A percentile compares a stretch with the other conserved stretches of the same genome.
phyloP scores from a whole-genome alignment of 2,113 vertebrate species.

The Fulmarus glacialis region DNA sequence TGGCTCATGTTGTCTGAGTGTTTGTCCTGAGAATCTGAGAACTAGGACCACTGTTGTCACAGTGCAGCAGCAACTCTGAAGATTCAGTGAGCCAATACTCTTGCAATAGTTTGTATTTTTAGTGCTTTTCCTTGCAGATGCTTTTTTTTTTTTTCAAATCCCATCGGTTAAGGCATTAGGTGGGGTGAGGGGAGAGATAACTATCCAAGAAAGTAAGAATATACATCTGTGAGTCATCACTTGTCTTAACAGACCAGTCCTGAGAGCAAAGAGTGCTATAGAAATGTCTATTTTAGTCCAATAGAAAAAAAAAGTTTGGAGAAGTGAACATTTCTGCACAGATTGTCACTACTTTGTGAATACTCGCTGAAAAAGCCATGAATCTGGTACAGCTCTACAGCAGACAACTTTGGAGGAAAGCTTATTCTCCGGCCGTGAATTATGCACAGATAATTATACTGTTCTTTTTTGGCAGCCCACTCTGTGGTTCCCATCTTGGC shows the following conservation, averaged over 20 bases:
- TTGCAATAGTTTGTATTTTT: slow-evolving; percentile 16
- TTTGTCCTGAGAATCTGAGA: slow-evolving; percentile 18
- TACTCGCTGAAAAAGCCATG: slow-evolving; percentile 65
- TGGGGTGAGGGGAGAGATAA: slow-evolving; percentile 63
- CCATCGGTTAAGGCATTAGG: slow-evolving; percentile 5
- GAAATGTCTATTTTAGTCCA: slow-evolving; percentile 63
- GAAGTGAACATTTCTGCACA: slow-evolving; percentile 69
- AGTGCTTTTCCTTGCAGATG: slow-evolving; percentile 4
- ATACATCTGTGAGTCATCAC: slow-evolving; percentile 55
- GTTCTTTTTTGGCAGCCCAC: slow-evolving; percentile 71
- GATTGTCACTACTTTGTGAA: slow-evolving; percentile 69
- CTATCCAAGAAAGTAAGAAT: slow-evolving; percentile 61
- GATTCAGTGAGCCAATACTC: slow-evolving; percentile 1
- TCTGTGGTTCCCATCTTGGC: slow-evolving; percentile 68
- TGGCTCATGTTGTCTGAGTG: not conserved
- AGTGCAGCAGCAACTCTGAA: not conserved
- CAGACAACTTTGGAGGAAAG: slow-evolving; percentile 68
- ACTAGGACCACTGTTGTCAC: not conserved
- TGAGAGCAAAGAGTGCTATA: slow-evolving; percentile 56
- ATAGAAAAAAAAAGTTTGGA: slow-evolving; percentile 42
- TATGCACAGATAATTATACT: slow-evolving; percentile 73
- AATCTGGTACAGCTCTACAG: slow-evolving; percentile 59
- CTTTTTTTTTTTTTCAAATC: not conserved
- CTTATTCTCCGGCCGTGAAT: slow-evolving; percentile 67
- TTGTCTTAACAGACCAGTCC: slow-evolving; percentile 63